phyloP scores from a whole-genome alignment of 2,113 vertebrate genomes.

The Zingel zingel region DNA sequence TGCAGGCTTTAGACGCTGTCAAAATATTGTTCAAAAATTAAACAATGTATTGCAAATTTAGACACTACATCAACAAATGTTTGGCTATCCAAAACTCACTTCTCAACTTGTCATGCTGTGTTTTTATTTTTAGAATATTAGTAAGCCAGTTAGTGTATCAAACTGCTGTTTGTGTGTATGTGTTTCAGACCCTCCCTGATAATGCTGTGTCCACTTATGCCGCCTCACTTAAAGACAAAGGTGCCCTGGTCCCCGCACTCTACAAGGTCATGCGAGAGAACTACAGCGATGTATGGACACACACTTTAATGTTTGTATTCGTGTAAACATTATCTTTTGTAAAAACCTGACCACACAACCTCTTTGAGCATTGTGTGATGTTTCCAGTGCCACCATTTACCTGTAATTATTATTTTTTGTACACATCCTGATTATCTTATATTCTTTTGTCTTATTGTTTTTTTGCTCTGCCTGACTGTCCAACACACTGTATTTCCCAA shows the following conservation, averaged over 20 bases:
- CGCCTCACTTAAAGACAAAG: constrained; percentile 91
- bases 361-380: neutral
- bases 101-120: constrained; percentile 2
- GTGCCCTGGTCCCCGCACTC: constrained; percentile 92
- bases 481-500: neutral
- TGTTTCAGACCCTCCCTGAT: constrained; percentile 93
- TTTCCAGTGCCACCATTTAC: neutral
- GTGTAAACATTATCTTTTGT: neutral
- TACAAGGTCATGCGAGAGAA: constrained; percentile 98
- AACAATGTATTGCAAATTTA: neutral
- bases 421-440: neutral
- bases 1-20: constrained; percentile 6
- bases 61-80: constrained; percentile 1
- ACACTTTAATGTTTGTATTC: neutral
- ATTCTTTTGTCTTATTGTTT: neutral
- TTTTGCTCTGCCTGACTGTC: neutral
- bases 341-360: neutral
- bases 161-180: constrained; percentile 15
- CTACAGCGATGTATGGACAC: constrained; percentile 92
- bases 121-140: constrained; percentile 18
- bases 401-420: neutral
- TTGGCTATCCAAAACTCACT: neutral
- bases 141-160: constrained; percentile 2
- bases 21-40: neutral
- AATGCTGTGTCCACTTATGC: constrained; percentile 93